phyloP scores from a whole-genome alignment of 2,113 vertebrate genomes.

The Xenus cinereus region DNA sequence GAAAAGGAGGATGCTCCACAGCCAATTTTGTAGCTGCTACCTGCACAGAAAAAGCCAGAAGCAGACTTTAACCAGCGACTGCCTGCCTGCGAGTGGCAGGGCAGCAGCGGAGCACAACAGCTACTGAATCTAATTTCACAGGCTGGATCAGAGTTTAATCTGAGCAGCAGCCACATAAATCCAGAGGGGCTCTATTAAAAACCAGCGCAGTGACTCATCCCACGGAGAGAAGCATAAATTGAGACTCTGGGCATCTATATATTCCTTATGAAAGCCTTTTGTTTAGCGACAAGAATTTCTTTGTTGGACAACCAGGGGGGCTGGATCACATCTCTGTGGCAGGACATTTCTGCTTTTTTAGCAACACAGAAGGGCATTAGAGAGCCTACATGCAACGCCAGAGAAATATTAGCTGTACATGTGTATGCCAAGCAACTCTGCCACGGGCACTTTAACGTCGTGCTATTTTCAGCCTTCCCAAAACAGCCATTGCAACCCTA shows the following conservation, averaged over 20 bases:
- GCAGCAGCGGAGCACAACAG: neutral
- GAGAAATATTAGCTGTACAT: neutral
- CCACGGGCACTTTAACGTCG: neutral
- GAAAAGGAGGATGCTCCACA: neutral
- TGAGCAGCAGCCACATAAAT: neutral
- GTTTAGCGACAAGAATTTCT: constrained; percentile 27
- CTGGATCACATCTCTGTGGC: neutral
- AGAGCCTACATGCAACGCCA: neutral
- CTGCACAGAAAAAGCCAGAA: neutral
- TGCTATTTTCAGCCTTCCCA: neutral
- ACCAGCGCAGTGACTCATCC: neutral
- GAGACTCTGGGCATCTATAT: neutral
- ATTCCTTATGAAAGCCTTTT: constrained; percentile 14
- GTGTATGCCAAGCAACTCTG: neutral
- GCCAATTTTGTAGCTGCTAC: neutral
- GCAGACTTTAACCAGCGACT: neutral
- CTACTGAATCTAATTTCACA: constrained; percentile 1
- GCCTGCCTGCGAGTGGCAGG: neutral
- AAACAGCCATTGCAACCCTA: neutral
- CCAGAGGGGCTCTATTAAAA: constrained; percentile 30
- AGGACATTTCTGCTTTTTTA: neutral
- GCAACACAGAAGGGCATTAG: neutral
- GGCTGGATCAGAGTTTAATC: neutral
- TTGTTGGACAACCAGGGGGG: neutral
- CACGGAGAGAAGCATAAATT: neutral